Evolutionary conservation across 1,140 invertebrate species (phyloP), one percentile per base, ranked within the genome.

Genomic region (Drosophila trapezifrons): DNA sequence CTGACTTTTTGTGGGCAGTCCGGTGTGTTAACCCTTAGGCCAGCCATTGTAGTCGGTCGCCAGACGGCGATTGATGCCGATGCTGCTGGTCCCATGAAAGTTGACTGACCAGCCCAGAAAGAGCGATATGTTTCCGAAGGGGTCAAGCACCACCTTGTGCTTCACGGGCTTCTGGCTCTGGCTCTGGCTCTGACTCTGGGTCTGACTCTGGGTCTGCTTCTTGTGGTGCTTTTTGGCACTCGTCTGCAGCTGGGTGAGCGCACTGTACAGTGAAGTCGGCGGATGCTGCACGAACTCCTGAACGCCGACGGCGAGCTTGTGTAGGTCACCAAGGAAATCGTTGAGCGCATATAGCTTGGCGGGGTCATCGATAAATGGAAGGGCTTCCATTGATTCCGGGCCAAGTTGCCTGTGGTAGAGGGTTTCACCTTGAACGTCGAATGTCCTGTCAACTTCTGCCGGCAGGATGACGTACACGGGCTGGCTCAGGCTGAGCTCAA

Each of bases 21-120:
- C 17, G 10, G n/a, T 22, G 12, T 15, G 12, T 75, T 84, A 79
- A 71, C 80, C 72, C 55, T 75, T 77, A 40, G 18, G 3, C n/a
- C 37, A 42, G 12, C 12, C 55, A 32, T 17, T 63, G 60, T 54
- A 18, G 15, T 35, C 22, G 9, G 9, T 15, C 13, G 22, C n/a
- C n/a, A 25, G 42, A 46, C 25, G 27, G 8, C 43, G 35, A 9
- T 43, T 63, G 13, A 56, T 18, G 20, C 57, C 43, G 35, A 70
- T 35, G 43, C 38, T 83, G 37, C 74, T 80, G 54, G 49, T 69
- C 15, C 78, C 29, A 20, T 73, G 47, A 38, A 90, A 77, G 35
- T 90, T 84, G 13, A 75, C 69, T 3, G 59, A 54, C 47, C 82
- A 79, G 4, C 75, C 83, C 12, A 90, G 40, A 51, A 45, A 66